phyloP scores from a whole-genome alignment of 2,888 invertebrate species.

The Philonicus albiceps region DNA sequence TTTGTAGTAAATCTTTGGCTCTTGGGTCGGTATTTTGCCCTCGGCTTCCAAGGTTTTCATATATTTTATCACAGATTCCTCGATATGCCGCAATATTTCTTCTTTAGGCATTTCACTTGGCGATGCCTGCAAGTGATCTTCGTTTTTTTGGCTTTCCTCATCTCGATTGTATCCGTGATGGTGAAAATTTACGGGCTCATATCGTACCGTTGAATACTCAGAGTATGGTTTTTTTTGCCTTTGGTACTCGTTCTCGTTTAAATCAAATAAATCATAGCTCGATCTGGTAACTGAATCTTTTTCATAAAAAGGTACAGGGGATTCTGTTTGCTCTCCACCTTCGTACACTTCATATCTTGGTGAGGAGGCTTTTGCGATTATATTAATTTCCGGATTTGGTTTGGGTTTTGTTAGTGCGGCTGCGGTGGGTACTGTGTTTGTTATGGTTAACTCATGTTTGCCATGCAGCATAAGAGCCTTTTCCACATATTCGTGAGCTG shows the following conservation, averaged over 20 bases:
- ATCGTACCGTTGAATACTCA: not conserved
- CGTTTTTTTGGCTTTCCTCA: not conserved
- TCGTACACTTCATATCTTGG: slow-evolving; percentile 47
- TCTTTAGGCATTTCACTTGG: slow-evolving; percentile 60
- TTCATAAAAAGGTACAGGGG: slow-evolving; percentile 49
- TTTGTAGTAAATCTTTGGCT: slow-evolving; percentile 55
- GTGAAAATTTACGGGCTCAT: slow-evolving; percentile 1
- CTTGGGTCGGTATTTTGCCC: slow-evolving; percentile 56
- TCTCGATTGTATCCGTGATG: not conserved
- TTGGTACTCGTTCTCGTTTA: not conserved
- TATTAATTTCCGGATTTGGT: slow-evolving; percentile 16
- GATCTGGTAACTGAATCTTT: slow-evolving; percentile 34
- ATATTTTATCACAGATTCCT: slow-evolving; percentile 62
- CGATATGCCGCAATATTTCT: slow-evolving; percentile 62
- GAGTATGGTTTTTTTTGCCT: not conserved
- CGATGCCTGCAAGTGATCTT: slow-evolving; percentile 51
- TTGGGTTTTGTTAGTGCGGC: not conserved
- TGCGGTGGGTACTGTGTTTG: not conserved
- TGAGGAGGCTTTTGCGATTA: slow-evolving; percentile 20
- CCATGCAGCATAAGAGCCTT: slow-evolving; percentile 59
- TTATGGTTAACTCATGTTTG: not conserved
- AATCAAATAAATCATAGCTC: slow-evolving; percentile 52
- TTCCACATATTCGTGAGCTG: slow-evolving; percentile 61
- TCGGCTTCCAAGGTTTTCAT: slow-evolving; percentile 62
- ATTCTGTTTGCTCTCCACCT: slow-evolving; percentile 47